A percentile compares a stretch with the other conserved stretches of the same genome.
Evolutionary conservation across 1,140 invertebrate genomes (phyloP).

Genomic region (Marisa cornuarietis): DNA sequence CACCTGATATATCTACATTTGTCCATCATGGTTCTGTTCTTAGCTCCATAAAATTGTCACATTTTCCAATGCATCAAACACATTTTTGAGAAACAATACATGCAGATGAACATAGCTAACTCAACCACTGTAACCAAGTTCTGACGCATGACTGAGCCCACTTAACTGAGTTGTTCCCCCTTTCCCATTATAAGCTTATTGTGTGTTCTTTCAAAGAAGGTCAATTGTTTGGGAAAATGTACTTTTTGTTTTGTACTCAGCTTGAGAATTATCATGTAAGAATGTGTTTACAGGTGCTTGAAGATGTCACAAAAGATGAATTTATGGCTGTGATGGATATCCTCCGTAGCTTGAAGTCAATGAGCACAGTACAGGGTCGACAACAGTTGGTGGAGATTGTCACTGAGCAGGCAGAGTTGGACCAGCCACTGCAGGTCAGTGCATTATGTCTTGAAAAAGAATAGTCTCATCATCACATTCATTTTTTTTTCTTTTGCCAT

Average conservation of each 20-base stretch:
- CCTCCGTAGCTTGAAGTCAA: slow-evolving; percentile 81
- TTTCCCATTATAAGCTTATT: background rate
- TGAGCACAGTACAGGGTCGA: slow-evolving; percentile 82
- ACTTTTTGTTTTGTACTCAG: background rate
- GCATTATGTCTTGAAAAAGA: too few relatives aligned
- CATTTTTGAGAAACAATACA: too few relatives aligned
- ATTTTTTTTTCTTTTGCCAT: too few relatives aligned
- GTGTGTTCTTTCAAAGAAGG: background rate
- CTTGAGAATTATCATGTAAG: background rate
- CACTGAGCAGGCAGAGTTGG: slow-evolving; percentile 82
- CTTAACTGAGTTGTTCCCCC: too few relatives aligned
- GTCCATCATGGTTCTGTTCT: too few relatives aligned
- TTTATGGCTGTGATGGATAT: slow-evolving; percentile 90
- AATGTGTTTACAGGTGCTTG: slow-evolving; percentile 67
- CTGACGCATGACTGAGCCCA: too few relatives aligned
- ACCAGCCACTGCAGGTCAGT: slow-evolving; percentile 76
- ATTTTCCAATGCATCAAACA: too few relatives aligned
- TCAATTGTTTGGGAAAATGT: background rate
- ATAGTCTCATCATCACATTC: too few relatives aligned
- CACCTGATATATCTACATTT: too few relatives aligned
- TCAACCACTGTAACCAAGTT: too few relatives aligned
- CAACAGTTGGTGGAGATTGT: slow-evolving; percentile 87
- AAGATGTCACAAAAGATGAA: slow-evolving; percentile 88
- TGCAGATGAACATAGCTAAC: too few relatives aligned
- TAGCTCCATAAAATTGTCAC: too few relatives aligned